Conservation (phyloP, 2,888 invertebrate species). For the Cephus spinipes region DNA sequence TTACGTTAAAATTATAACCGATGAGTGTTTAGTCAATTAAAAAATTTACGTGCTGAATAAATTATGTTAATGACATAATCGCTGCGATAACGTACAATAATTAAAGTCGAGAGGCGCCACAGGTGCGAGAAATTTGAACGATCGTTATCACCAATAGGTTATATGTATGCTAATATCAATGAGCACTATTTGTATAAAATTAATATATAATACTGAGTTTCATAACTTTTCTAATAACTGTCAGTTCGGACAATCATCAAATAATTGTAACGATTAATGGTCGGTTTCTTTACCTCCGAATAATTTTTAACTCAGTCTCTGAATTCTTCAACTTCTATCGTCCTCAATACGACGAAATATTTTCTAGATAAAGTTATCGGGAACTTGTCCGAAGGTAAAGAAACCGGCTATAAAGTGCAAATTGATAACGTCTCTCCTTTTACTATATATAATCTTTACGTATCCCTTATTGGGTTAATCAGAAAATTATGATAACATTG, state of each 20-base stretch:
- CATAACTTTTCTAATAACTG: neutral
- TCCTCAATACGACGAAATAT: too few species aligned
- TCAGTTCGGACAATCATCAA: neutral
- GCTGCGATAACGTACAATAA: neutral
- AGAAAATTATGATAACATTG: neutral
- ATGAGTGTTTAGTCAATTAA: too few species aligned
- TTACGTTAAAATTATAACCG: too few species aligned
- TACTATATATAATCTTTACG: slow-evolving; percentile 13
- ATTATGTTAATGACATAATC: neutral
- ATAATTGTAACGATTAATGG: slow-evolving; percentile 5
- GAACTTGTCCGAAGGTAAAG: too few species aligned
- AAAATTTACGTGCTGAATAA: too few species aligned
- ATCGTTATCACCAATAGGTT: neutral
- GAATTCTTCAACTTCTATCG: too few species aligned
- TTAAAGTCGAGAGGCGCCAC: neutral
- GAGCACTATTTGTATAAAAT: neutral
- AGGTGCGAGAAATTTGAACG: neutral
- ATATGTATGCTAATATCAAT: neutral
- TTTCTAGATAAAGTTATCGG: too few species aligned
- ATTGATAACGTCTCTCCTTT: slow-evolving; percentile 19
- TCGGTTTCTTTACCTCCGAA: too few species aligned
- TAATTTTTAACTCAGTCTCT: too few species aligned
- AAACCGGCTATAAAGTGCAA: slow-evolving; percentile 10
- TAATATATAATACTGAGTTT: neutral
- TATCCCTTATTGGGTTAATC: slow-evolving; percentile 22